Evolutionary conservation across 2,113 vertebrate genomes (phyloP).

Genomic region (Cyprinodon brontotheroides): DNA sequence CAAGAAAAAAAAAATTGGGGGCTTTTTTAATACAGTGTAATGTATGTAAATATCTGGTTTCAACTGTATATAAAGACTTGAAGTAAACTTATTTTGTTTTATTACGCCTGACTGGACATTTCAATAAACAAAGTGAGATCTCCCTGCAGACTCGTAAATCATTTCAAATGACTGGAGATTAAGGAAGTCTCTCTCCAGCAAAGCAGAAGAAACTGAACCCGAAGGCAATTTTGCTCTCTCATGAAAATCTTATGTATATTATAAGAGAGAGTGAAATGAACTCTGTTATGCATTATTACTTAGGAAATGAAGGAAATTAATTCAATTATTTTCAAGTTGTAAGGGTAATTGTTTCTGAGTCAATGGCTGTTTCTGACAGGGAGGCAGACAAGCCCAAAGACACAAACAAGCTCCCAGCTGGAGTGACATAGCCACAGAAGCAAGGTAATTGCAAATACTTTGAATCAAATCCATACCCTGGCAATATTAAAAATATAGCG

Average conservation of each 20-base stretch:
- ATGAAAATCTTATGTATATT: constrained; percentile 45
- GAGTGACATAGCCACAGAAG: constrained; percentile 59
- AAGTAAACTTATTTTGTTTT: constrained; percentile 28
- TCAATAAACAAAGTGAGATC: constrained; percentile 53
- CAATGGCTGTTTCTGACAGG: constrained; percentile 71
- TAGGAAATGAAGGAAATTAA: constrained; percentile 81
- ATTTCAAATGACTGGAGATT: constrained; percentile 57
- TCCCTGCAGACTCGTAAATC: constrained; percentile 56
- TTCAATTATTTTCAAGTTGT: constrained; percentile 81
- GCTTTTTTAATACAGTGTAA: no score
- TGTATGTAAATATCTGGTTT: neutral
- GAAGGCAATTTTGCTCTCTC: constrained; percentile 18
- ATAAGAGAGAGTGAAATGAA: constrained; percentile 41
- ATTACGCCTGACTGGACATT: constrained; percentile 44
- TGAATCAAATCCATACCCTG: constrained; percentile 57
- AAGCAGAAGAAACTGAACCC: constrained; percentile 40
- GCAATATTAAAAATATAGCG: no score
- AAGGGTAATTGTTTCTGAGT: constrained; percentile 82
- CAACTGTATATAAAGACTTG: constrained; percentile 1
- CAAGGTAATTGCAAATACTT: constrained; percentile 64
- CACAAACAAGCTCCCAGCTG: constrained; percentile 75
- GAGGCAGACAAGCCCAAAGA: constrained; percentile 67
- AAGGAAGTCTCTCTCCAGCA: constrained; percentile 42
- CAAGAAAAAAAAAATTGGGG: neutral
- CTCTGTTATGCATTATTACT: constrained; percentile 74